These are phyloP conservation scores for Bombus difficillimus DNA, from an alignment of 1,140 invertebrate species.

Conservation along the genomic window DNA sequence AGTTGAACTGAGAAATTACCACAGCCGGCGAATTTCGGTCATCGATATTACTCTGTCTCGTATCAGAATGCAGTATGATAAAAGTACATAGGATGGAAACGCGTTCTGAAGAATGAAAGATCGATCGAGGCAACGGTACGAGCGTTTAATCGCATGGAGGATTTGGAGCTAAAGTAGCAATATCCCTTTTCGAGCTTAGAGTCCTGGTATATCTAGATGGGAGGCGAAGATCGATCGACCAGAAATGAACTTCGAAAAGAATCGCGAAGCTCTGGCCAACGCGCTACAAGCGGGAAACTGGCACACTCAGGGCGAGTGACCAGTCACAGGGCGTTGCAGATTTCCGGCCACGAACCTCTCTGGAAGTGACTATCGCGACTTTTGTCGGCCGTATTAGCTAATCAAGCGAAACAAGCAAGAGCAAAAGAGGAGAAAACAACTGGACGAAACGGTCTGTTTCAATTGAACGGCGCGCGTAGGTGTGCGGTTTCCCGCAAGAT, in stretches of 20 bases:
- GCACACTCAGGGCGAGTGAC: conserved; percentile 2
- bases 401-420: background rate
- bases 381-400: conserved; percentile 14
- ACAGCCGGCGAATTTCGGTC: background rate
- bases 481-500: conserved; percentile 14
- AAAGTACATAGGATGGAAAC: background rate
- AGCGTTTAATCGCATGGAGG: conserved; percentile 30
- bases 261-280: background rate
- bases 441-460: background rate
- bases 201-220: background rate
- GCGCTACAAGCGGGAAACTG: background rate
- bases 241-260: background rate
- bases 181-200: background rate
- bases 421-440: background rate
- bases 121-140: conserved; percentile 4
- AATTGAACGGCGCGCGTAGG: background rate
- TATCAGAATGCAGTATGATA: background rate
- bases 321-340: background rate
- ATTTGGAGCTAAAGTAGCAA: background rate
- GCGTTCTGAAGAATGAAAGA: background rate
- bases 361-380: conserved; percentile 14
- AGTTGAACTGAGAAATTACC: background rate
- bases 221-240: background rate
- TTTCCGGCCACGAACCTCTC: background rate
- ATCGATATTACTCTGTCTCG: background rate